phyloP scores from a whole-genome alignment of 2,113 vertebrate genomes.

The Equus quagga region DNA sequence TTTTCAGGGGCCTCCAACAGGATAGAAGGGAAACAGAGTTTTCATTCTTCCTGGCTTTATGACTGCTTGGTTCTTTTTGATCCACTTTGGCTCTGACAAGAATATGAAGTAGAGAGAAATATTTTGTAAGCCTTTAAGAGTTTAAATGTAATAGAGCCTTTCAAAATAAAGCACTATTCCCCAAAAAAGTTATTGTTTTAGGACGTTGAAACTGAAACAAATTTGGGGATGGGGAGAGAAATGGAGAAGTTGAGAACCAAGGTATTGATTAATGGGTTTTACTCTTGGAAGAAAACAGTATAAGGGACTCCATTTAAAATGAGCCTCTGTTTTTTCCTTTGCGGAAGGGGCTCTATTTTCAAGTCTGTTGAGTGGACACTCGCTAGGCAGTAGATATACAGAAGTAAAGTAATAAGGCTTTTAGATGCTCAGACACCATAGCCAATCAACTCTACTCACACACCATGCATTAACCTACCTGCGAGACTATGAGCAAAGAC shows the following conservation, averaged over 20 bases:
- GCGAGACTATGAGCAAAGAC: neutral
- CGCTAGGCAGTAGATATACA: neutral
- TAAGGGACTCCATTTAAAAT: slow-evolving; percentile 10
- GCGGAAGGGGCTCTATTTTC: neutral
- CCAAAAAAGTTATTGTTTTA: neutral
- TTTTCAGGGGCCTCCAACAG: neutral
- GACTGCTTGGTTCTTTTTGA: slow-evolving; percentile 32
- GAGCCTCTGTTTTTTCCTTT: neutral
- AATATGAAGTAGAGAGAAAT: slow-evolving; percentile 33
- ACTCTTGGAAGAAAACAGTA: slow-evolving; percentile 2
- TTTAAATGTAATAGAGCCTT: slow-evolving; percentile 23
- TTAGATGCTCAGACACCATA: neutral
- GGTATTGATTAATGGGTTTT: neutral
- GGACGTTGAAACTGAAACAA: neutral
- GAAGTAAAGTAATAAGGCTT: neutral
- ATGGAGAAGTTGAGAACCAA: neutral
- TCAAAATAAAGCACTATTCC: slow-evolving; percentile 29
- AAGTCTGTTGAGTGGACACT: neutral
- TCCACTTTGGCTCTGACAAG: slow-evolving; percentile 19
- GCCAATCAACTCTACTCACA: neutral
- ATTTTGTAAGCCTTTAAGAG: slow-evolving; percentile 20
- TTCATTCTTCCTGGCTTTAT: slow-evolving; percentile 34
- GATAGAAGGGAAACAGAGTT: neutral
- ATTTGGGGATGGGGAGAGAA: neutral
- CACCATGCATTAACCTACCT: neutral